Evolutionary conservation across 2,888 invertebrate genomes (phyloP).

Genomic region (Caenorhabditis becei): DNA sequence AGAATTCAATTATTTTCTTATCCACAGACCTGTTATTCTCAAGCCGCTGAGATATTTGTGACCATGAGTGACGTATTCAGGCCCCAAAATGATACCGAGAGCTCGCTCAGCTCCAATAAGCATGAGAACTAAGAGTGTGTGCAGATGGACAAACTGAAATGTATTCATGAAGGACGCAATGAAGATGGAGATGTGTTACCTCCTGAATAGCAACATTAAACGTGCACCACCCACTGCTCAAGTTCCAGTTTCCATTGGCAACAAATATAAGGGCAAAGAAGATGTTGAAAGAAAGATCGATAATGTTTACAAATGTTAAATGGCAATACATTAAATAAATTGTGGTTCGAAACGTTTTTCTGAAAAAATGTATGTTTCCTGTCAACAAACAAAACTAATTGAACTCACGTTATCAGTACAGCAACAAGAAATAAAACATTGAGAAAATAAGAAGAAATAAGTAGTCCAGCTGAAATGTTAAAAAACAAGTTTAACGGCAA

Average conservation of each 20-base stretch:
- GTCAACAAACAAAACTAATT: background rate
- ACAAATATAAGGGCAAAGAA: conserved; percentile 74
- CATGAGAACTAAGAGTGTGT: conserved; percentile 74
- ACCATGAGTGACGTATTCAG: conserved; percentile 48
- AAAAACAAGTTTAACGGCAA: no score
- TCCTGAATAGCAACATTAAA: conserved; percentile 78
- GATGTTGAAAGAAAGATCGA: conserved; percentile 70
- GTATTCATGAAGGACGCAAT: background rate
- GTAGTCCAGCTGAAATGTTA: conserved; percentile 66
- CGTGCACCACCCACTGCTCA: conserved; percentile 73
- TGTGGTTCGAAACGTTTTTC: conserved; percentile 53
- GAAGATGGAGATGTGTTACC: no score
- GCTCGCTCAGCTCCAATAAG: conserved; percentile 77
- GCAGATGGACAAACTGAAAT: conserved; percentile 73
- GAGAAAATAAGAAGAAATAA: conserved; percentile 72
- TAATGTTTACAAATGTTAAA: conserved; percentile 60
- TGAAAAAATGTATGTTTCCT: conserved; percentile 11
- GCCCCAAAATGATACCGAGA: conserved; percentile 64
- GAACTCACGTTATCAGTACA: conserved; percentile 71
- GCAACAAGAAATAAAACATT: conserved; percentile 74
- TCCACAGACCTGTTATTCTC: conserved; percentile 31
- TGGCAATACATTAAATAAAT: conserved; percentile 65
- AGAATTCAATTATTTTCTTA: background rate
- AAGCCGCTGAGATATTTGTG: conserved; percentile 41
- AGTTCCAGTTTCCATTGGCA: conserved; percentile 75